These are phyloP conservation scores for Semotilus atromaculatus DNA, from an alignment of 2,797 vertebrate genomes.

Conservation along the genomic window DNA sequence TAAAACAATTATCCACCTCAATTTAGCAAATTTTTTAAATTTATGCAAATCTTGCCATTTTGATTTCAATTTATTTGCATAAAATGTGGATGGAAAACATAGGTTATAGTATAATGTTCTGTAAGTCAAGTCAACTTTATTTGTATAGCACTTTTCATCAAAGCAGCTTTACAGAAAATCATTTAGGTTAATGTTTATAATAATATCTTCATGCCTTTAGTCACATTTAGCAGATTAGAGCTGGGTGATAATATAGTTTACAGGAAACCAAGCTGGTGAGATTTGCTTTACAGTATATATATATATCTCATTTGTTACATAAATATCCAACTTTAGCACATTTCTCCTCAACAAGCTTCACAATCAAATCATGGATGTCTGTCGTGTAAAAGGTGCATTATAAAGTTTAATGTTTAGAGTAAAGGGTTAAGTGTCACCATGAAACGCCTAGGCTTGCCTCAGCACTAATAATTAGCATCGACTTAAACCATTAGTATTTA, in stretches of 20 bases:
- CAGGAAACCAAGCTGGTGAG: too few species aligned
- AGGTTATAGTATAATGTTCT: background rate
- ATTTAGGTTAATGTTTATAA: background rate
- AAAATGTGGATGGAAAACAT: too few species aligned
- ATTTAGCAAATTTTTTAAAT: too few species aligned
- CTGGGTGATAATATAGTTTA: background rate
- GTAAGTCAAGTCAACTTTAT: background rate
- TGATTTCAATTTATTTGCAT: too few species aligned
- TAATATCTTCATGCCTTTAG: background rate
- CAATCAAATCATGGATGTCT: background rate
- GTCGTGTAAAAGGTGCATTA: background rate
- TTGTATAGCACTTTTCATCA: background rate
- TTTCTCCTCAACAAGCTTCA: background rate
- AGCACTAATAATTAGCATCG: background rate
- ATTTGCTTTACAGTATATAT: too few species aligned
- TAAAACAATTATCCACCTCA: too few species aligned
- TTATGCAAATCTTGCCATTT: too few species aligned
- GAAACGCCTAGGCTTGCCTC: background rate
- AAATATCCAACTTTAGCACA: too few species aligned
- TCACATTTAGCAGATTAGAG: background rate
- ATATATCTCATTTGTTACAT: too few species aligned
- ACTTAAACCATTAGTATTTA: slow-evolving; percentile 8
- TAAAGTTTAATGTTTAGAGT: background rate
- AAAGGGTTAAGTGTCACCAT: background rate
- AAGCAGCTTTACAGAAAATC: background rate